Base-by-base conservation (phyloP, 2,888 invertebrate genomes). In the Phasia obesa region DNA sequence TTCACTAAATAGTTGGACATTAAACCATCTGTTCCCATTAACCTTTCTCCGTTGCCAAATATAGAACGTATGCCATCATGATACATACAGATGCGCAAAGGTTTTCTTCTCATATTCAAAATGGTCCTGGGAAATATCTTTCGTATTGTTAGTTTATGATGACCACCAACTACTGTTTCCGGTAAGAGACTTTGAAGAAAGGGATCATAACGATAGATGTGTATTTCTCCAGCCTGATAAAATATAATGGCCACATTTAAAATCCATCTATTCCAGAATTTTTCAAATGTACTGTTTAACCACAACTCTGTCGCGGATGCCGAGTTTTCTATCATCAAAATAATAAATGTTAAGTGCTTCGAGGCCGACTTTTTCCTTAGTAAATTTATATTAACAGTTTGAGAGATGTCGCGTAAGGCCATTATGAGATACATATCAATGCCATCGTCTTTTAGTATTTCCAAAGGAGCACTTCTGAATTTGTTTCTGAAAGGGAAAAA, bases 181-280 rank as follows among this genome's bases (percentile, higher is more conserved):
- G n/a, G 9, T 6, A 57, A 60, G 1, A 85, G n/a, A 1, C 7
- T 23, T 25, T 92, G 86, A 0, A 90, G 88, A 81, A 93, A 93
- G 0, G 92, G 93, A 85, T 93, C 93, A 84, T 93, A 94, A 0
- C 92, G 91, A 83, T 92, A 93, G 67, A 93, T 91, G 85, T 91
- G 91, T 25, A 93, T 86, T 2, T 89, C 87, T 9, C 89, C 74
- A 2, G 85, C 35, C 0, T 86, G 85, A 87, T 87, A 88, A 35
- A 86, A 91, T 13, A 90, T 85, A 3, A 91, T 87, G 7, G 89
- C 89, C 5, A 89, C 88, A 85, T 94, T 93, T 0, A 93, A 90
- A 9, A 94, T 89, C 88, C 93, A 93, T 75, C 91, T 91, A 47
- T 92, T 91, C 92, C 93, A 93, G 49, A 93, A 90, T 17, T 92